Evolutionary conservation across 2,797 vertebrate species (phyloP), one percentile per base, ranked within the genome.

Genomic region (Netta rufina): DNA sequence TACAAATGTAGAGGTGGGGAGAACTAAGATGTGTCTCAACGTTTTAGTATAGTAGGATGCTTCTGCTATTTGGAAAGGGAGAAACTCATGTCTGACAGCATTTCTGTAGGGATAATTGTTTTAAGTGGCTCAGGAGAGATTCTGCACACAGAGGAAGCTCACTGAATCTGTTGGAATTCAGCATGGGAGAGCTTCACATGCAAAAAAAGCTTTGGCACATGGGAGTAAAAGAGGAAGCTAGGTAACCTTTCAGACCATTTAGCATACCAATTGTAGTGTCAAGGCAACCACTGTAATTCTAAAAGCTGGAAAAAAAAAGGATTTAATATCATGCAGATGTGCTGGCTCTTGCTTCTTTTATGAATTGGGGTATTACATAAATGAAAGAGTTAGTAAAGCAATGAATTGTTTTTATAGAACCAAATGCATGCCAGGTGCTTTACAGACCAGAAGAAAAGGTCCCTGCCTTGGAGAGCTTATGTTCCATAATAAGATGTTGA

Each of bases 291-390:
- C 7, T 92, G 15, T 16, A 56, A 87, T 53, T 36, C 19, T 38
- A 71, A 92, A 84, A 90, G 32, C 64, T 72, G 19, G 28, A 4
- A 21, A 43, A 43, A 1, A 43, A 33, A 47, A 30, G 25, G 21
- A 18, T 79, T 92, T 90, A 88, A 82, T 86, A 30, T 61, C 74
- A 71, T 88, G 39, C 91, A 96, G 87, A 95, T 93, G 91, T 92
- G 64, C 85, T 93, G 89, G 89, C 87, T 81, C 43, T 75, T 84
- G 85, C 41, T 73, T 76, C 30, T 73, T 79, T 13, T 32, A 2
- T 62, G 53, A 93, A 85, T 92, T 49, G 38, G 49, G 33, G 16
- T 69, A 24, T 92, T 89, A 61, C 57, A 60, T 71, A 96, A 91
- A 90, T 64, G 53, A 64, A 88, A 51, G 62, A 70, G 60, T 69